phyloP scores from a whole-genome alignment of 2,888 invertebrate genomes.

The Marronus borbonicus region DNA sequence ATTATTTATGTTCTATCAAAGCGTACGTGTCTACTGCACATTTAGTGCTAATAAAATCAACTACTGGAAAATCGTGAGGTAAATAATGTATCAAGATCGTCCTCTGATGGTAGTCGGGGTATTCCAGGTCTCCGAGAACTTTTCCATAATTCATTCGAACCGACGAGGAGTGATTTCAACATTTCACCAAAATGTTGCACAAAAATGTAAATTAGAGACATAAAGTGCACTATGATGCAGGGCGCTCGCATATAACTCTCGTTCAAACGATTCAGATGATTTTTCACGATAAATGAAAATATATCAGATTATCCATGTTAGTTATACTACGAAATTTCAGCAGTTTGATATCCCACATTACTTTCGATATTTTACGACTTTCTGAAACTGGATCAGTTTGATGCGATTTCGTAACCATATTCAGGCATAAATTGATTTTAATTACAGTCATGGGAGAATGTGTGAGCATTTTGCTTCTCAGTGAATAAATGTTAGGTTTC shows the following conservation, averaged over 20 bases:
- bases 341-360: conserved; percentile 28
- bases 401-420: too few species aligned
- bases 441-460: too few species aligned
- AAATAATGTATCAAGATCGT: conserved; percentile 54
- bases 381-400: too few species aligned
- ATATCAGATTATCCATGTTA: conserved; percentile 23
- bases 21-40: conserved; percentile 51
- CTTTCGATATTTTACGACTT: conserved; percentile 8
- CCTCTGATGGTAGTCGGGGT: conserved; percentile 23
- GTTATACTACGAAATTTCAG: conserved; percentile 28
- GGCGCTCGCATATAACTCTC: not conserved
- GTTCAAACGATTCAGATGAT: conserved; percentile 8
- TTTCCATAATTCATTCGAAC: conserved; percentile 36
- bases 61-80: conserved; percentile 52
- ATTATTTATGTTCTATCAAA: conserved; percentile 38
- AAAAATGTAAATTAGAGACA: conserved; percentile 40
- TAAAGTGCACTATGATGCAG: conserved; percentile 38
- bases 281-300: conserved; percentile 19
- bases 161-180: conserved; percentile 37
- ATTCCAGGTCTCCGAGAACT: conserved; percentile 4
- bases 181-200: conserved; percentile 42
- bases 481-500: too few species aligned
- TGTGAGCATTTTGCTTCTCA: too few species aligned
- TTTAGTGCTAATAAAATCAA: conserved; percentile 52
- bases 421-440: too few species aligned